Percentiles rank a stretch among this genome's conserved stretches.
Conservation (phyloP, 2,113 vertebrate genomes). For the Phrynosoma blainvillii region DNA sequence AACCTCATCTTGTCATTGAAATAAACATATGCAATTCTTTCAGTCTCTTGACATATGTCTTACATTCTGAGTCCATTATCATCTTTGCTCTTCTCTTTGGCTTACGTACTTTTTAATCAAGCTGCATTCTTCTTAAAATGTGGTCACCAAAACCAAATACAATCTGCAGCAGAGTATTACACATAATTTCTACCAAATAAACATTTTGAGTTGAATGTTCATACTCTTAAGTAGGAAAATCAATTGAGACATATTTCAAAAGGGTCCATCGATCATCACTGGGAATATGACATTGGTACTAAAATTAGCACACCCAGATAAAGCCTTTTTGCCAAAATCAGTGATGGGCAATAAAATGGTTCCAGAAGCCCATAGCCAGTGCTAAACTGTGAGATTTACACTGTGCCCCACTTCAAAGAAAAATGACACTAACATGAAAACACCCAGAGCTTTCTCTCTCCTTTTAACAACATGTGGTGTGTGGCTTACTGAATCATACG, state of each 20-base stretch:
- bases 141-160: constrained; percentile 20
- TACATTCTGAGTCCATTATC: constrained; percentile 25
- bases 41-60: constrained; percentile 17
- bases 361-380: constrained; percentile 33
- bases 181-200: constrained; percentile 23
- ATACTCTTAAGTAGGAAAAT: constrained; percentile 2
- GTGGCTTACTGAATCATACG: constrained; percentile 36
- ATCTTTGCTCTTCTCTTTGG: constrained; percentile 11
- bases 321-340: constrained; percentile 32
- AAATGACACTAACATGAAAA: background rate
- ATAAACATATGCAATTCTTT: constrained; percentile 12
- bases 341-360: constrained; percentile 33
- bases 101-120: constrained; percentile 22
- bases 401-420: constrained; percentile 43
- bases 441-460: background rate
- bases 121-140: constrained; percentile 17
- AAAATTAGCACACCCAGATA: background rate
- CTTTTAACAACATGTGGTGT: constrained; percentile 22
- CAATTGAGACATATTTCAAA: background rate
- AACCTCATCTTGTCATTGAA: background rate
- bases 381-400: constrained; percentile 37
- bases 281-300: background rate
- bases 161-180: constrained; percentile 11
- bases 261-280: background rate
- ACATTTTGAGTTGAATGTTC: constrained; percentile 20